Conservation (phyloP, 2,113 vertebrate species). For the Rhinolophus ferrumequinum region DNA sequence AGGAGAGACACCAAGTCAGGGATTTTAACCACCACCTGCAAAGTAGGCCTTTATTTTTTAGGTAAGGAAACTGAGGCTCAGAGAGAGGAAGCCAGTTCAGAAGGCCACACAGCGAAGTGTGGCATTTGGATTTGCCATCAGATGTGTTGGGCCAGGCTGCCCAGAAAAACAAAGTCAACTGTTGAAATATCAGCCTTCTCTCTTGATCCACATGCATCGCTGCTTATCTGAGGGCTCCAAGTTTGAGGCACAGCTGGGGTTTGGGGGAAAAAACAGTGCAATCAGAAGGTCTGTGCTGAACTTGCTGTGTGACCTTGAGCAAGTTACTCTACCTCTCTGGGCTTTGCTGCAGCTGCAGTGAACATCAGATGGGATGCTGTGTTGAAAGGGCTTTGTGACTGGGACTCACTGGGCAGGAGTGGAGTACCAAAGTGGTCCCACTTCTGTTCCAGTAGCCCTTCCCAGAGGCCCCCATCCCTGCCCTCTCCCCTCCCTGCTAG, state of each 20-base stretch:
- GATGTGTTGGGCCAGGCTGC: neutral
- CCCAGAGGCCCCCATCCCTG: rapidly evolving
- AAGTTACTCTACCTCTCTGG: constrained; percentile 14
- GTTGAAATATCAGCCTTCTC: neutral
- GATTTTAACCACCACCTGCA: neutral
- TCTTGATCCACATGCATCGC: too few relatives aligned
- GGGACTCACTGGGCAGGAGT: neutral
- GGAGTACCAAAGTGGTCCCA: too few relatives aligned
- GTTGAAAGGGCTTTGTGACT: neutral
- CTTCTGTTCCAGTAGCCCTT: neutral
- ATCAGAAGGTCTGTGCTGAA: neutral
- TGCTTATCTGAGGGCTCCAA: neutral
- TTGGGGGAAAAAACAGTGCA: neutral
- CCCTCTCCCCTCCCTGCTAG: neutral
- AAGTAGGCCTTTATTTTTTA: neutral
- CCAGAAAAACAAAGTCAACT: neutral
- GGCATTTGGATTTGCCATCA: neutral
- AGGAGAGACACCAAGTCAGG: neutral
- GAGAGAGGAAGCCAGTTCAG: neutral
- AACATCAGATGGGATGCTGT: rapidly evolving
- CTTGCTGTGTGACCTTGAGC: constrained; percentile 30
- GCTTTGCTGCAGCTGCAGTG: neutral
- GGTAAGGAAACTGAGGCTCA: neutral
- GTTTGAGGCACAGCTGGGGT: neutral
- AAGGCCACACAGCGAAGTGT: neutral